Evolutionary conservation across 2,113 vertebrate genomes (phyloP), one percentile per base, ranked within the genome.

Genomic region (Ctenodactylus gundi): DNA sequence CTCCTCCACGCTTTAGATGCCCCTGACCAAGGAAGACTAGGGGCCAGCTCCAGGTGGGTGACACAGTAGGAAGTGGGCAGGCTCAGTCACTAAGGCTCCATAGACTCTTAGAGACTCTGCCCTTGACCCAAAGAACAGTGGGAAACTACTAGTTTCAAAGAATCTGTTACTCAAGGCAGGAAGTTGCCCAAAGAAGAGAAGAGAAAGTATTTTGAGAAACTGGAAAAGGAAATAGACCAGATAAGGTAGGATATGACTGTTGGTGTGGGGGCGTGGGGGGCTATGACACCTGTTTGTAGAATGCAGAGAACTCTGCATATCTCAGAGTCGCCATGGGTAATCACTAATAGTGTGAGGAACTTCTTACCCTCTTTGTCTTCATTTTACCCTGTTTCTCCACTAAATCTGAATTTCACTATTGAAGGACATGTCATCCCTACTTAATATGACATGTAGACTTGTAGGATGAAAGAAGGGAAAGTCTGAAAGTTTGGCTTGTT

Each of bases 371-470:
- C 64, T 12, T 55, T 4, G 7, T 25, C 67, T 8, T 86, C 53
- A 29, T 46, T 77, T 75, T 44, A 12, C 46, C 27, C 46, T 29
- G 18, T 86, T 95, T 70, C 62, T 78, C 82, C 94, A 58, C 62
- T 84, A 20, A 85, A n/a, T 90, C 91, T 97, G 58, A 46, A 85
- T 73, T 81, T 39, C 64, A 12, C 86, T 86, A 25, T 11, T 60
- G 25, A 94, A 78, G 20, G 62, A 31, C 49, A 27, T 23, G 18
- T 94, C 58, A 7, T 0, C 80, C 82, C 36, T 57, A n/a, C 83
- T 96, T 81, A 90, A 34, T 77, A 80, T 46, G 77, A 58, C 85
- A 77, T 58, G 84, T 88, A 57, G 81, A 18, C 87, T 90, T 93
- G 39, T 58, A 87, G 68, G 68, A 34, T 82, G 4, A 60, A 92